These are phyloP conservation scores for Malacoraja senta DNA, from an alignment of 2,797 vertebrate species.

Conservation along the genomic window DNA sequence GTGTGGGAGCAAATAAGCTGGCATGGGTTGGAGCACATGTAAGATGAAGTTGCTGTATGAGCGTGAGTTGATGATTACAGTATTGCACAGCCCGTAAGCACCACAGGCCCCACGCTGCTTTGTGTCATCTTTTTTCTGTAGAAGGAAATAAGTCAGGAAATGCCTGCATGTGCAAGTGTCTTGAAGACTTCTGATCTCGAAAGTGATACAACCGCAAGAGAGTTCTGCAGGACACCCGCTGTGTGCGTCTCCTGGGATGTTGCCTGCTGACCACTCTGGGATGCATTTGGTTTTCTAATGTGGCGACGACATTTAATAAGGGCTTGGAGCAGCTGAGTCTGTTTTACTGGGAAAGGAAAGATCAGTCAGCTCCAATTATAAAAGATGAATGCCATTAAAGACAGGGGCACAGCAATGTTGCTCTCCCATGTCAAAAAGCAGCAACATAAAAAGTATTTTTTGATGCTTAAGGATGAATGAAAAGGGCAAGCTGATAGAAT, in stretches of 20 bases:
- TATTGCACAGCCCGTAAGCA: neutral
- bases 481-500: neutral
- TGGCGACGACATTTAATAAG: neutral
- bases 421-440: neutral
- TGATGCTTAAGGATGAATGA: neutral
- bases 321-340: neutral
- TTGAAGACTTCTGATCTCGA: neutral
- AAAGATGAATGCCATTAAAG: neutral
- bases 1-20: neutral
- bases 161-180: neutral
- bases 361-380: neutral
- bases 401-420: neutral
- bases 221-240: neutral
- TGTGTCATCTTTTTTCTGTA: neutral
- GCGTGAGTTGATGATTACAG: neutral
- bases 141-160: neutral
- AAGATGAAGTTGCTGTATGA: neutral
- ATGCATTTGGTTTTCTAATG: neutral
- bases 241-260: neutral
- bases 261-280: neutral
- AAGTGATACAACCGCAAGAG: neutral
- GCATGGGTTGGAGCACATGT: neutral
- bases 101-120: neutral
- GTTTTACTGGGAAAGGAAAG: neutral
- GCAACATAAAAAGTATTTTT: neutral